A percentile compares a stretch with the other conserved stretches of the same genome.
These are phyloP conservation scores for Natrix natrix DNA, from an alignment of 2,797 vertebrate species.

Conservation along the genomic window DNA sequence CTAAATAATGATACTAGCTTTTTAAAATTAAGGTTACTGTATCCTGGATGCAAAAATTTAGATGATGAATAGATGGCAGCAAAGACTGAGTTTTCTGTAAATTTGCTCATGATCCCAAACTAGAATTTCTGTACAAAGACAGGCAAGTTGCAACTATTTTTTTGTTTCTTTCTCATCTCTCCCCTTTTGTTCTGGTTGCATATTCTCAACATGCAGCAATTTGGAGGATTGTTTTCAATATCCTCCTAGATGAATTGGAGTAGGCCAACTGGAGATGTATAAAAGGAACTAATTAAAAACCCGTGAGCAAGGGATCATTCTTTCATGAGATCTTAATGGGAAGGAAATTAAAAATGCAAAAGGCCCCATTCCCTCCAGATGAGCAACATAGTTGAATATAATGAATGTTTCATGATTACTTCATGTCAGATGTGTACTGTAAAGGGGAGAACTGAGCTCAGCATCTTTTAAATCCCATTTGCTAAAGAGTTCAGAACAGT, in stretches of 20 bases:
- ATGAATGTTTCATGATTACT: slow-evolving; percentile 44
- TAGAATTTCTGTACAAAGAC: neutral
- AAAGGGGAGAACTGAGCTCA: neutral
- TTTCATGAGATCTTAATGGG: slow-evolving; percentile 52
- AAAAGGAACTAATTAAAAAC: slow-evolving; percentile 23
- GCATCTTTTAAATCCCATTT: slow-evolving; percentile 7
- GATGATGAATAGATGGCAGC: neutral
- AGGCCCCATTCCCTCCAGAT: fast-evolving
- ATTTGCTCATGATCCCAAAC: neutral
- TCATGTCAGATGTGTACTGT: slow-evolving; percentile 13
- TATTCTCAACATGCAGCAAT: neutral
- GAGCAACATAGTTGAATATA: neutral
- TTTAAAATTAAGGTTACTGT: neutral
- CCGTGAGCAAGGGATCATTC: fast-evolving
- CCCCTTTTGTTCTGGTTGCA: neutral
- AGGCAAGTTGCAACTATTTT: neutral
- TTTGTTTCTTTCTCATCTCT: neutral
- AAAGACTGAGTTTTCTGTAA: neutral
- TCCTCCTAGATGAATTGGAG: neutral
- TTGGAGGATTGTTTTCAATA: neutral
- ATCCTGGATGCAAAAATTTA: neutral
- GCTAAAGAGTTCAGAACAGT: neutral
- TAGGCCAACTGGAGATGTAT: neutral
- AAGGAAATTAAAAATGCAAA: slow-evolving; percentile 49
- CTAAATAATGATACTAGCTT: neutral